Evolutionary conservation across 2,113 vertebrate species (phyloP).

Genomic region (Camelus bactrianus): DNA sequence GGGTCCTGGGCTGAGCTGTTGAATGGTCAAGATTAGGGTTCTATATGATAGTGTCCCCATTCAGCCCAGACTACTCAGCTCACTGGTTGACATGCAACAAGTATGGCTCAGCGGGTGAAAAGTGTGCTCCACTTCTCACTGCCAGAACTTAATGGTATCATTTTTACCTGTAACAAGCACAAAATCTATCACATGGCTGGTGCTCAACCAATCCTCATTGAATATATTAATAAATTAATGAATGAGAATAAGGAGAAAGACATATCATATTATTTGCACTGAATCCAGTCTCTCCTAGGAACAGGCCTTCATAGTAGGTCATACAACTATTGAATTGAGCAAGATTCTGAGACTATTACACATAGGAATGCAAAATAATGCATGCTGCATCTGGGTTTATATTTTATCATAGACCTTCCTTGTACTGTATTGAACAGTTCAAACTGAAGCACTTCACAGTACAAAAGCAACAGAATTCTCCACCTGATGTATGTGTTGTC

Average conservation of each 20-base stretch:
- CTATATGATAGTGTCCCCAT: neutral
- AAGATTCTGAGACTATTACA: neutral
- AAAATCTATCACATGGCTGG: neutral
- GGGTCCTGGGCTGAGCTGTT: neutral
- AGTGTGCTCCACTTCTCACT: neutral
- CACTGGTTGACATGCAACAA: neutral
- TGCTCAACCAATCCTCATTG: neutral
- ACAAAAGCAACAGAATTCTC: neutral
- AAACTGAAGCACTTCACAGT: neutral
- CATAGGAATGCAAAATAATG: neutral
- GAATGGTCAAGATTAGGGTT: neutral
- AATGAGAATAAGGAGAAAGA: neutral
- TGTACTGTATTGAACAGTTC: neutral
- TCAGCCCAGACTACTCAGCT: neutral
- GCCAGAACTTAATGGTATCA: neutral
- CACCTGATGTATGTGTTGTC: neutral
- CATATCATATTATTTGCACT: neutral
- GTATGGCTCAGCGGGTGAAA: neutral
- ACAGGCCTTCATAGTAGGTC: neutral
- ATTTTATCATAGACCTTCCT: neutral
- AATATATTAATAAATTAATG: neutral
- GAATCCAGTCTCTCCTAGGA: neutral
- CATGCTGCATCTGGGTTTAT: constrained; percentile 1
- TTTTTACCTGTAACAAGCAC: neutral
- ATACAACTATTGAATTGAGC: neutral